Percentiles rank a stretch among this genome's conserved stretches.
These are phyloP conservation scores for Aphelocoma coerulescens DNA, from an alignment of 2,113 vertebrate species.

Conservation along the genomic window DNA sequence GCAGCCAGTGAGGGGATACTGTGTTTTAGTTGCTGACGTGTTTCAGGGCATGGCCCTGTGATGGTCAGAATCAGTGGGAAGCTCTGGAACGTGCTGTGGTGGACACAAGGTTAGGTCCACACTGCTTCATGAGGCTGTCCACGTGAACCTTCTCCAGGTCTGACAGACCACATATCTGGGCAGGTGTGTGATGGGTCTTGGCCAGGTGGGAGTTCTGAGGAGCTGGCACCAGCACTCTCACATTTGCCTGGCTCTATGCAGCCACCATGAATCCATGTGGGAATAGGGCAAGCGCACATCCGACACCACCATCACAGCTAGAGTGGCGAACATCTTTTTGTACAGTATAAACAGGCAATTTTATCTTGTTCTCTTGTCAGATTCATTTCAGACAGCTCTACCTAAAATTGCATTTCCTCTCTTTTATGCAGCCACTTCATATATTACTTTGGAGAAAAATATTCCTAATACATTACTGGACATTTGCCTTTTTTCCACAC, in stretches of 20 bases:
- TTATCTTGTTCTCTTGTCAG: neutral
- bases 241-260: neutral
- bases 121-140: neutral
- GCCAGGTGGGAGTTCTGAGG: neutral
- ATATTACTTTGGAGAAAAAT: neutral
- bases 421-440: neutral
- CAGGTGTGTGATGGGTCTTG: neutral
- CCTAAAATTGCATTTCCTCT: neutral
- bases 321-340: neutral
- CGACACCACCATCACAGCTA: neutral
- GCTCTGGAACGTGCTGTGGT: neutral
- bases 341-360: neutral
- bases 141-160: fast-evolving
- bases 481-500: neutral
- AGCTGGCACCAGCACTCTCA: neutral
- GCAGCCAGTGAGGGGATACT: neutral
- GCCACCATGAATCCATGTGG: fast-evolving
- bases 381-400: neutral
- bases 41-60: neutral
- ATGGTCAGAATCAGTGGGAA: neutral
- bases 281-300: fast-evolving
- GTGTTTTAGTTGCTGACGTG: neutral
- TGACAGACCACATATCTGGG: neutral
- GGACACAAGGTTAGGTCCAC: neutral
- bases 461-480: neutral